Evolutionary conservation across 2,113 vertebrate species (phyloP), one percentile per base, ranked within the genome.

Genomic region (Mormyrus iriodes): DNA sequence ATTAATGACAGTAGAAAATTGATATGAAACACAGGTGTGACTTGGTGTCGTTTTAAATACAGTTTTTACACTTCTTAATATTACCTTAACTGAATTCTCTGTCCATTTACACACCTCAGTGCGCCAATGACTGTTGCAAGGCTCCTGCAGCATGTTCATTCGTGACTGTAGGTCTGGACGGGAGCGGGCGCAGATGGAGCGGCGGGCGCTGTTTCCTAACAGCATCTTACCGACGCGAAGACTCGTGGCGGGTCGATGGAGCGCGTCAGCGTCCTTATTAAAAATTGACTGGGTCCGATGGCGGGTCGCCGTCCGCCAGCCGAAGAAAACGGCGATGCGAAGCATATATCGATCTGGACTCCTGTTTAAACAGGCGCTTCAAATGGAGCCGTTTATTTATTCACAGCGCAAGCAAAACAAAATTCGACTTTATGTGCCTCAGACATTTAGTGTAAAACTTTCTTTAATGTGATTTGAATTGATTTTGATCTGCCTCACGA

Each of bases 381-480:
- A 39, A 42, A 21, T 19, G 52, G 51, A 8, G 86, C 31, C 51
- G n/a, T 61, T 19, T 58, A 31, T 87, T 21, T 58, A 58, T 53
- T 52, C 31, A 52, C 52, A 87, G 31, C 52, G 31, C 82, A 58
- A 58, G 35, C 73, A 79, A 79, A 79, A 39, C 15, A 51, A 86
- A 27, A 86, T 58, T 13, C 13, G 12, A 58, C 27, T 58, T 19
- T 35, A 19, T 39, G 31, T 19, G n/a, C 35, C 31, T 9, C 86
- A 58, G 51, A 87, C 52, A 58, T 44, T 87, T 61, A 19, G 73
- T 79, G 73, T 79, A 79, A 17, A 86, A 58, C 51, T 87, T 87
- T 55, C 51, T 87, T 31, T 52, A 86, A 49, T 86, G 48, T 48
- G 85, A 49, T 86, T 49, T 86, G n/a, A 86, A 51, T 86, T 86